phyloP scores from a whole-genome alignment of 2,888 invertebrate genomes.

The Melangyna quadrimaculata region DNA sequence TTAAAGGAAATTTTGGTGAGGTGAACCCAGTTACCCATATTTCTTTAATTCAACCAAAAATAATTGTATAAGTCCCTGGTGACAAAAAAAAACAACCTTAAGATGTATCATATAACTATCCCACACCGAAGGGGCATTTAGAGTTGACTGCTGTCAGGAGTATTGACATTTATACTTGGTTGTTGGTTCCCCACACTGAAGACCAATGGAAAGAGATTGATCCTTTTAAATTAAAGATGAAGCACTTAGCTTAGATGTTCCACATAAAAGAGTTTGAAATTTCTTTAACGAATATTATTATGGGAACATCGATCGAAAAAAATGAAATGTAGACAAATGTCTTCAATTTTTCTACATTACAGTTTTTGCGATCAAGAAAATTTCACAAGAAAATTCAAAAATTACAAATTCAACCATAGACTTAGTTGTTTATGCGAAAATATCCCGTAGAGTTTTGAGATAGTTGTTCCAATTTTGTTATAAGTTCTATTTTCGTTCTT shows the following conservation, averaged over 20 bases:
- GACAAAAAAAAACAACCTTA: too few relatives aligned
- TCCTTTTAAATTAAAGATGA: too few relatives aligned
- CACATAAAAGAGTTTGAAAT: neutral
- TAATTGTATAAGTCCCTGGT: too few relatives aligned
- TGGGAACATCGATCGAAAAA: neutral
- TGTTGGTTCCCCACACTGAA: too few relatives aligned
- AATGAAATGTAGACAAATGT: too few relatives aligned
- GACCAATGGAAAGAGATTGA: too few relatives aligned
- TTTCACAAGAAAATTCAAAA: neutral
- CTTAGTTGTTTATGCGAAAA: neutral
- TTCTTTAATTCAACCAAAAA: neutral
- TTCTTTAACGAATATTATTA: neutral
- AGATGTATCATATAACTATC: too few relatives aligned
- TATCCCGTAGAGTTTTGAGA: conserved; percentile 25
- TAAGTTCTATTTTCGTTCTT: neutral
- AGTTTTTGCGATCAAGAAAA: neutral
- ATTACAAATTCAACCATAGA: neutral
- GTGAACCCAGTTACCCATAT: neutral
- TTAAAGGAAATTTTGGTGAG: neutral
- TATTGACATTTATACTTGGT: too few relatives aligned
- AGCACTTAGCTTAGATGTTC: neutral
- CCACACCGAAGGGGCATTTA: too few relatives aligned
- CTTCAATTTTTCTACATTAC: neutral
- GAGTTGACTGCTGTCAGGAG: too few relatives aligned
- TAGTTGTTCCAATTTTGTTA: conserved; percentile 19